Evolutionary conservation across 2,797 vertebrate genomes (phyloP).

Genomic region (Ibycter americanus): DNA sequence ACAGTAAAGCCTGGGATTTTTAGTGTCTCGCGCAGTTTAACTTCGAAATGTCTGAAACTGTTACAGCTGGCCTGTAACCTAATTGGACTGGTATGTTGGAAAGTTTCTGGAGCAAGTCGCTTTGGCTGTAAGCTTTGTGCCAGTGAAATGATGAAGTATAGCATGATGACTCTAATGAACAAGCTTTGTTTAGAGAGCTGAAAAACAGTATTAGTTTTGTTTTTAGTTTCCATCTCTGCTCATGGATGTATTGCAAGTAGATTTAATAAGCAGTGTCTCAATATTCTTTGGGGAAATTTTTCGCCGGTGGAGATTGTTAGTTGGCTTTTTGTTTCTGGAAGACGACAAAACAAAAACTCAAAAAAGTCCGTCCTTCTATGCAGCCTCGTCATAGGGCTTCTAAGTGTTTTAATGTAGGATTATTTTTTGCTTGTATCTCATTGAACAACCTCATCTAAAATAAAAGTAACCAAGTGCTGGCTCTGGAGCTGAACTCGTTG

Average conservation of each 20-base stretch:
- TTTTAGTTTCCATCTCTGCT: slow-evolving; percentile 36
- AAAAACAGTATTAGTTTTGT: slow-evolving; percentile 10
- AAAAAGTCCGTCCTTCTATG: background rate
- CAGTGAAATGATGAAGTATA: slow-evolving; percentile 38
- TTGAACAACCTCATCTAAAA: background rate
- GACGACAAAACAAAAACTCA: background rate
- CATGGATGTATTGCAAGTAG: background rate
- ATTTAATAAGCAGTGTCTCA: background rate
- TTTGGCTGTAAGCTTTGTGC: slow-evolving; percentile 35
- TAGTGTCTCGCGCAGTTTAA: background rate
- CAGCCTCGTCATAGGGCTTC: background rate
- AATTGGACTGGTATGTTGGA: slow-evolving; percentile 55
- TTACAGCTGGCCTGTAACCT: slow-evolving; percentile 58
- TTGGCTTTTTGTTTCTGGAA: background rate
- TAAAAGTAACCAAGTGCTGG: background rate
- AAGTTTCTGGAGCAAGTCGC: slow-evolving; percentile 47
- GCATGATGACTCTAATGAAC: slow-evolving; percentile 38
- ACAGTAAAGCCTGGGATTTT: slow-evolving; percentile 39
- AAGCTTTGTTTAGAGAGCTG: slow-evolving; percentile 37
- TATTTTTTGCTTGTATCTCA: background rate
- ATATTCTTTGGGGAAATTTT: background rate
- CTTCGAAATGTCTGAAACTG: slow-evolving; percentile 18
- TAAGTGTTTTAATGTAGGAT: background rate
- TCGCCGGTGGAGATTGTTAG: background rate
- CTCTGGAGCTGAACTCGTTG: background rate